Evolutionary conservation across 2,888 invertebrate genomes (phyloP), one percentile per base, ranked within the genome.

Genomic region (Caenorhabditis panamensis): DNA sequence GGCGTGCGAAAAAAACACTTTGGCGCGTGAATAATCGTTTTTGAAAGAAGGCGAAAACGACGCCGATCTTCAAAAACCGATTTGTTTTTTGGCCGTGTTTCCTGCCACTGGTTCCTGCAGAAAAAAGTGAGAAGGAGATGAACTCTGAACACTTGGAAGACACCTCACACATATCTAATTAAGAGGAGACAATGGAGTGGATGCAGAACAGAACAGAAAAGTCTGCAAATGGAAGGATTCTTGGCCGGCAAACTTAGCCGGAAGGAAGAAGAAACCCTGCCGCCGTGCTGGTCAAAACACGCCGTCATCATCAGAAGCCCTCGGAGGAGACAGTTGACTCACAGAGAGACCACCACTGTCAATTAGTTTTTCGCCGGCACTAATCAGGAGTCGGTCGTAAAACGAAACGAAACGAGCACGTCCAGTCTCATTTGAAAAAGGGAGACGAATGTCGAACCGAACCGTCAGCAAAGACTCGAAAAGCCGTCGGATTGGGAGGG

Each of bases 1-100:
- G 59, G 59, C 73, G 59, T 59, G 63, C 54, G 63, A 66, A 64
- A 73, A 73, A 58, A 66, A n/a, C 58, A 73, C 63, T 72, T 72
- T 26, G 51, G 16, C 26, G 56, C 63, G 72, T 56, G 73, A 73
- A 73, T 66, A 66, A 73, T 66, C 66, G 73, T 26, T 73, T 63
- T 62, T 72, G 20, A 28, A 56, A 31, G 44, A 41, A 64, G n/a
- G 3, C 9, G 26, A 71, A 28, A 59, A 49, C 16, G 63, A 31
- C 41, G 41, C 18, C 72, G 72, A 72, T 64, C 63, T 54, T 63
- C 36, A 44, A 54, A 61, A 54, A 71, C 53, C 59, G 68, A 68
- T 68, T 68, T 59, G 49, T 68, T 59, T 61, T 61, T 31, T 59
- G 20, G 47, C 54, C 58, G 31, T 69, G 6, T 69, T 61, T 20